Base-by-base conservation (phyloP, 2,113 vertebrate species). In the Hippoglossus stenolepis region DNA sequence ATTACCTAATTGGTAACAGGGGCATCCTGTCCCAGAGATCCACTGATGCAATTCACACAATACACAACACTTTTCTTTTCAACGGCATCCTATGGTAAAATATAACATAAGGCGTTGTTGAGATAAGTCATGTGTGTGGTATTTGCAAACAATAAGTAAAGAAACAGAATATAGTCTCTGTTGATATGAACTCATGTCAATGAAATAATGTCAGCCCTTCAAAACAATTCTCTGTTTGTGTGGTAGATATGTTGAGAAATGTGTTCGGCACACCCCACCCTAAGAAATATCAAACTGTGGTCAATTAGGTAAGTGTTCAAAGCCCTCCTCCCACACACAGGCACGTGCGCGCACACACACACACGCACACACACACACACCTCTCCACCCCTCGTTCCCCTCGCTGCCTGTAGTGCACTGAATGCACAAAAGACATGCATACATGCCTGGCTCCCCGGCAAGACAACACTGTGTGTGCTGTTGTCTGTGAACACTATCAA, bases 371-470 rank as follows among this genome's bases (percentile, higher is more conserved):
- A 23, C 23, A 45, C 49, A 38, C 67, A 65, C 28, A 67, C 69
- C 40, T 63, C 65, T 79, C 35, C 35, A 38, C 54, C 73, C 73
- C 57, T 72, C 51, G 71, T 81, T 85, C 67, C 67, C 57, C 66
- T 47, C 35, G 61, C 65, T 80, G 70, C 86, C 81, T 62, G 67
- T 80, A 71, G 58, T 53, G 72, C 51, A 75, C 57, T 81, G 71
- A 91, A 88, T 76, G 62, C 59, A 89, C 83, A 86, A 89, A 84
- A 82, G 63, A 70, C 24, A 68, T 43, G 21, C 62, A 79, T 60
- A 74, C 82, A 81, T 54, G 57, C 68, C 15, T 57, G 54, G 62
- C 60, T 75, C 56, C 26, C 3, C 18, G 26, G 57, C 65, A 69
- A 58, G 69, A 76, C 65, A 76, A 53, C 58, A 73, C 24, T 51